phyloP scores from a whole-genome alignment of 2,113 vertebrate species.

The Cheirogaleus medius region DNA sequence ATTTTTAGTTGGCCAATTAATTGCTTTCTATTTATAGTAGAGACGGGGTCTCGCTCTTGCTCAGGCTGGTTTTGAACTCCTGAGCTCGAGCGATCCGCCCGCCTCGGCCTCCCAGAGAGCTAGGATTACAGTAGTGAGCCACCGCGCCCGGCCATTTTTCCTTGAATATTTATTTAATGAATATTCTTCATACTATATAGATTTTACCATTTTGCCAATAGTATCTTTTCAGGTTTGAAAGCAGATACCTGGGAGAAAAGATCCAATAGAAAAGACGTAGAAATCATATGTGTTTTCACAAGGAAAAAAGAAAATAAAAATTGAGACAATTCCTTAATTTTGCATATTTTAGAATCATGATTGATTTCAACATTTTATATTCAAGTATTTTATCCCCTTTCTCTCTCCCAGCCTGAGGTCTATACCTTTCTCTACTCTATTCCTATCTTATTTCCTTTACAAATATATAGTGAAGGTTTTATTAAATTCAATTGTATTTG shows the following conservation, averaged over 20 bases:
- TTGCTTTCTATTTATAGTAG: no score
- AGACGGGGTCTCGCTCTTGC: no score
- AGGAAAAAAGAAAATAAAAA: constrained; percentile 49
- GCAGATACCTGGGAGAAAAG: not conserved
- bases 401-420: not conserved
- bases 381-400: not conserved
- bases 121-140: no score
- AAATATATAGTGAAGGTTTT: not conserved
- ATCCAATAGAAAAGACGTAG: constrained; percentile 13
- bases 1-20: no score
- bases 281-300: constrained; percentile 23
- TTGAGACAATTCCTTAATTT: constrained; percentile 48
- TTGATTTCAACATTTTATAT: not conserved
- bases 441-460: not conserved
- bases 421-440: not conserved
- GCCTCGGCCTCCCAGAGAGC: no score
- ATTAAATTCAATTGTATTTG: not conserved
- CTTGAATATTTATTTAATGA: not conserved
- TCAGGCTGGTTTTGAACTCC: no score
- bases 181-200: not conserved
- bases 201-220: constrained; percentile 5
- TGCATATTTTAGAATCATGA: constrained; percentile 38
- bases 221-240: not conserved
- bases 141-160: no score
- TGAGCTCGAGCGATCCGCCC: no score